Evolutionary conservation across 2,797 vertebrate species (phyloP), one percentile per base, ranked within the genome.

Genomic region (Lepus townsendii): DNA sequence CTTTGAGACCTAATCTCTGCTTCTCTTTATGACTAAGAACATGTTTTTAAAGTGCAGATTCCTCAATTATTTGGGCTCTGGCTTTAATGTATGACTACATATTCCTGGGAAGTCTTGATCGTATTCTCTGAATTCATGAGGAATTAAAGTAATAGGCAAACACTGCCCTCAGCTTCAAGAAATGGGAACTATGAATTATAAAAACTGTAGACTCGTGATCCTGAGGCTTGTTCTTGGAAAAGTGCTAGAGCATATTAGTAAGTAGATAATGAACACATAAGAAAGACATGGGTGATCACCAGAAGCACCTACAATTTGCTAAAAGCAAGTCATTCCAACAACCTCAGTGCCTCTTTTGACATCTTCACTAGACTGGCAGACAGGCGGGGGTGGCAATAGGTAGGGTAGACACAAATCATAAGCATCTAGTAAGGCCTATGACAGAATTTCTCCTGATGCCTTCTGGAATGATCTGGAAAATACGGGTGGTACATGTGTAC

Each of bases 31-130:
- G 20, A 35, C 20, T 42, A 69, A 77, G 86, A 78, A 79, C 83
- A 57, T 66, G 4, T 90, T 93, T 93, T 57, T 60, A 80, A 89
- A 94, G 75, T 79, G 52, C 32, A 73, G 42, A 77, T 91, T 72
- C 32, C 20, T 50, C 17, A 60, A 8, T 93, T 94, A 84, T 79
- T 79, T 78, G 82, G 42, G 12, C 7, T 20, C 20, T 83, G 63
- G 89, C n/a, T 65, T 94, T 88, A 57, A 57, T 71, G 24, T 72
- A 69, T 63, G 52, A 20, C 30, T 86, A 47, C 50, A 71, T 17
- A 69, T 2, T 60, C 54, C 75, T 91, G 32, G 52, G 17, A 0
- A 32, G n/a, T n/a, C 57, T 87, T 78, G 65, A 57, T 26, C 11
- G 8, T 69, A n/a, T n/a, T 22, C 13, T 95, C n/a, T 26, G 30